Conservation (phyloP, 2,888 invertebrate genomes). For the Dicranocentrus wangi region DNA sequence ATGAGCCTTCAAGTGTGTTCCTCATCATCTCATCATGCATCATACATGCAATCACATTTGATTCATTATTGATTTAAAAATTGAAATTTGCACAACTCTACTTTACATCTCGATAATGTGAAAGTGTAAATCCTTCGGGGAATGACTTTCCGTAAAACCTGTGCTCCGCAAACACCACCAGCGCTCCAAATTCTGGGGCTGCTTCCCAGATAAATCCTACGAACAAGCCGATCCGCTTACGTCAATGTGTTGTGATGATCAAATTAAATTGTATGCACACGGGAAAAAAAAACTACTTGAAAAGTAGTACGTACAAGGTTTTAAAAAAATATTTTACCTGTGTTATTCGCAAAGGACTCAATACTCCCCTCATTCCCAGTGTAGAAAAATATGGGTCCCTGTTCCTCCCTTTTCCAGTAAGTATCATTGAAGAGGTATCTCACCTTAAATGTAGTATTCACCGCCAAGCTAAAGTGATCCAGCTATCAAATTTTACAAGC, state of each 20-base stretch:
- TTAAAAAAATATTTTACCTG: too few relatives aligned
- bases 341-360: slow-evolving; percentile 84
- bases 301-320: too few relatives aligned
- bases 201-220: slow-evolving; percentile 91
- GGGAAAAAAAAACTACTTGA: too few relatives aligned
- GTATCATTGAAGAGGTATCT: slow-evolving; percentile 88
- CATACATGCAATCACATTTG: too few relatives aligned
- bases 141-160: slow-evolving; percentile 93
- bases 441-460: slow-evolving; percentile 83
- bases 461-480: slow-evolving; percentile 89
- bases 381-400: slow-evolving; percentile 91
- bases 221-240: neutral
- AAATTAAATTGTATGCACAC: too few relatives aligned
- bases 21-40: too few relatives aligned
- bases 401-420: slow-evolving; percentile 78
- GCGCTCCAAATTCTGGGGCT: slow-evolving; percentile 85
- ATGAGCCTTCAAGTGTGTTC: too few relatives aligned
- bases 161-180: slow-evolving; percentile 94
- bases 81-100: neutral
- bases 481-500: slow-evolving; percentile 75
- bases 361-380: slow-evolving; percentile 97
- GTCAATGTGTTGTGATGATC: too few relatives aligned
- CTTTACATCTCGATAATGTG: neutral
- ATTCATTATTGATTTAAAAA: too few relatives aligned
- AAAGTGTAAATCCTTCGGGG: slow-evolving; percentile 77